A percentile compares a stretch with the other conserved stretches of the same genome.
Evolutionary conservation across 2,888 invertebrate species (phyloP).

Genomic region (Aradus depressus): DNA sequence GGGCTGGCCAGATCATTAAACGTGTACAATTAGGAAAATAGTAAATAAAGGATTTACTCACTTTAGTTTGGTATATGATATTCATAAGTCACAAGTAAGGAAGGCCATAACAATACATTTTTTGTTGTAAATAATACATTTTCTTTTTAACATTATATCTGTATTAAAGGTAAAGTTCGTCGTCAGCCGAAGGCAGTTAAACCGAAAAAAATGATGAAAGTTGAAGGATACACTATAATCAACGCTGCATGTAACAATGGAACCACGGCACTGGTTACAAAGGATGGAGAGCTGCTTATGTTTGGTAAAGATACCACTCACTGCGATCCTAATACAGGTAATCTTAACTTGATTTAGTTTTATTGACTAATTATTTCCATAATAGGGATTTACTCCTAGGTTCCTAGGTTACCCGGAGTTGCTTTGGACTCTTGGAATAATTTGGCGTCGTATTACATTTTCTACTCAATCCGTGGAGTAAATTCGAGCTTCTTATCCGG

Average conservation of each 20-base stretch:
- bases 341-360: conserved; percentile 5
- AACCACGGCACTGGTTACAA: conserved; percentile 82
- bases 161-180: conserved; percentile 47
- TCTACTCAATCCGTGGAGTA: too few relatives aligned
- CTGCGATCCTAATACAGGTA: conserved; percentile 56
- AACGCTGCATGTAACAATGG: conserved; percentile 89
- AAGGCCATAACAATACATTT: neutral
- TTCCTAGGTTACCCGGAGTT: too few relatives aligned
- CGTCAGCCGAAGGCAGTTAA: conserved; percentile 82
- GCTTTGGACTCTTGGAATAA: too few relatives aligned
- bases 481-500: too few relatives aligned
- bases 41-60: too few relatives aligned
- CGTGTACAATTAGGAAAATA: too few relatives aligned
- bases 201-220: conserved; percentile 82
- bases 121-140: neutral
- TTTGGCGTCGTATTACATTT: too few relatives aligned
- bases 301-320: conserved; percentile 89
- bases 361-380: neutral
- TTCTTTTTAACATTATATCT: neutral
- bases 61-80: neutral
- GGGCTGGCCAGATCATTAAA: too few relatives aligned
- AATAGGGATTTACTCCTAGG: neutral
- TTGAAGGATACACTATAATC: conserved; percentile 72
- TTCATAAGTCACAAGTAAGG: too few relatives aligned
- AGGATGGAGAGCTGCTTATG: conserved; percentile 81